Percentiles rank a stretch among this genome's conserved stretches.
phyloP scores from a whole-genome alignment of 2,888 invertebrate species.

The Athripsodes cinereus region DNA sequence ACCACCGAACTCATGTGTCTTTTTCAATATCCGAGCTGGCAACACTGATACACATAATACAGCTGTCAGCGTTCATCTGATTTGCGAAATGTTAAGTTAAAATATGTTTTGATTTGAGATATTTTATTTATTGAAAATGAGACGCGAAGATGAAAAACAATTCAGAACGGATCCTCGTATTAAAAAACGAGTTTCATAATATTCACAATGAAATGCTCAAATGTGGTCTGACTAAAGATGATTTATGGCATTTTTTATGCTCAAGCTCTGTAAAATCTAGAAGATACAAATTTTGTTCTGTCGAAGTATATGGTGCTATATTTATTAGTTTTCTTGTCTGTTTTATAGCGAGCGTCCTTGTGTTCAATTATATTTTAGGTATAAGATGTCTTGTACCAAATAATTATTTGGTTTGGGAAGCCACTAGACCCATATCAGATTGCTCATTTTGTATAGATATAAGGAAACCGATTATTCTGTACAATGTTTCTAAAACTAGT shows the following conservation, averaged over 20 bases:
- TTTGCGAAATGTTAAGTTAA: no score
- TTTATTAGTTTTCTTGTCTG: conserved; percentile 21
- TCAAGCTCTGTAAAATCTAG: background rate
- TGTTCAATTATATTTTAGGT: conserved; percentile 38
- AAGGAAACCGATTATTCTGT: conserved; percentile 59
- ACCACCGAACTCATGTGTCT: no score
- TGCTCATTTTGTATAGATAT: conserved; percentile 72
- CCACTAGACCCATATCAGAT: conserved; percentile 74
- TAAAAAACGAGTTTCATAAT: conserved; percentile 13
- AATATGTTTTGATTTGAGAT: no score
- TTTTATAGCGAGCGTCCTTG: conserved; percentile 12
- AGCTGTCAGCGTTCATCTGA: no score
- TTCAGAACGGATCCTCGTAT: background rate
- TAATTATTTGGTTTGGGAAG: conserved; percentile 84
- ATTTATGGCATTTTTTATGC: conserved; percentile 6
- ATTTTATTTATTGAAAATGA: background rate
- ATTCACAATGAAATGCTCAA: conserved; percentile 18
- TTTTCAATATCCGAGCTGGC: no score
- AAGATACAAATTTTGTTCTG: conserved; percentile 13
- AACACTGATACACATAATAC: no score
- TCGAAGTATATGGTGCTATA: conserved; percentile 17
- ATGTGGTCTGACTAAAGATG: conserved; percentile 14
- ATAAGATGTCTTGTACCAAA: conserved; percentile 73
- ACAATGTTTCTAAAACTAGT: conserved; percentile 60
- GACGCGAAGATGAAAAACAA: background rate